These are phyloP conservation scores for Desoria tigrina DNA, from an alignment of 2,888 invertebrate species.

Conservation along the genomic window DNA sequence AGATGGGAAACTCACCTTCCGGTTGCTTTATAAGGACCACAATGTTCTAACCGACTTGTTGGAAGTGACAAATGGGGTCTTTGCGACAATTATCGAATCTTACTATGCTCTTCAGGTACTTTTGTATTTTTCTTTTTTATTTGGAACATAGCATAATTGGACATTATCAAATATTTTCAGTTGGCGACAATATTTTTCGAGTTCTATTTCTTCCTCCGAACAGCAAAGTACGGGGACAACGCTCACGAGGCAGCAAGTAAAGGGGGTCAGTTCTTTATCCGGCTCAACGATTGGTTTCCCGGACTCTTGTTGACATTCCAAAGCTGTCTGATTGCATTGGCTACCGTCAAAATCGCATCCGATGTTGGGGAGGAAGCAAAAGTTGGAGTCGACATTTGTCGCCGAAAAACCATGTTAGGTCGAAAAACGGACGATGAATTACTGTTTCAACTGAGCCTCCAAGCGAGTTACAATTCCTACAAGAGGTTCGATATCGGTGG, in stretches of 20 bases:
- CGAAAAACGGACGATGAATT: slow-evolving; percentile 42
- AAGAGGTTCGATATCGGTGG: slow-evolving; percentile 32
- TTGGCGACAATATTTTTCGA: slow-evolving; percentile 42
- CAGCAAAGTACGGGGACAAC: slow-evolving; percentile 11
- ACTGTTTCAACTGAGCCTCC: slow-evolving; percentile 42
- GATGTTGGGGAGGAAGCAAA: slow-evolving; percentile 30
- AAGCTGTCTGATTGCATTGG: background rate
- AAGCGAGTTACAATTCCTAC: slow-evolving; percentile 38
- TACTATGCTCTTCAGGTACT: slow-evolving; percentile 34
- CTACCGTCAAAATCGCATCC: slow-evolving; percentile 3
- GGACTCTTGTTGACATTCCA: background rate
- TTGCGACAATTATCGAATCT: slow-evolving; percentile 24
- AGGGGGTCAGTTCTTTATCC: slow-evolving; percentile 26
- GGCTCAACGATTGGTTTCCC: slow-evolving; percentile 39
- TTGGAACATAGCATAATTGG: background rate
- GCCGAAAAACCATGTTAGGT: slow-evolving; percentile 37
- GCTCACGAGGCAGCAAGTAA: background rate
- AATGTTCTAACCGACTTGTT: slow-evolving; percentile 28
- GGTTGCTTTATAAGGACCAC: slow-evolving; percentile 36
- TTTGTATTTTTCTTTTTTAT: background rate
- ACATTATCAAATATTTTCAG: slow-evolving; percentile 11
- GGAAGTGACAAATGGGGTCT: slow-evolving; percentile 23
- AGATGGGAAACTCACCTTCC: slow-evolving; percentile 25
- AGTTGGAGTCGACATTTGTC: slow-evolving; percentile 42
- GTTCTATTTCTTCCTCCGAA: slow-evolving; percentile 34